Evolutionary conservation across 2,888 invertebrate genomes (phyloP).

Genomic region (Lepidocyrtinus sp.): DNA sequence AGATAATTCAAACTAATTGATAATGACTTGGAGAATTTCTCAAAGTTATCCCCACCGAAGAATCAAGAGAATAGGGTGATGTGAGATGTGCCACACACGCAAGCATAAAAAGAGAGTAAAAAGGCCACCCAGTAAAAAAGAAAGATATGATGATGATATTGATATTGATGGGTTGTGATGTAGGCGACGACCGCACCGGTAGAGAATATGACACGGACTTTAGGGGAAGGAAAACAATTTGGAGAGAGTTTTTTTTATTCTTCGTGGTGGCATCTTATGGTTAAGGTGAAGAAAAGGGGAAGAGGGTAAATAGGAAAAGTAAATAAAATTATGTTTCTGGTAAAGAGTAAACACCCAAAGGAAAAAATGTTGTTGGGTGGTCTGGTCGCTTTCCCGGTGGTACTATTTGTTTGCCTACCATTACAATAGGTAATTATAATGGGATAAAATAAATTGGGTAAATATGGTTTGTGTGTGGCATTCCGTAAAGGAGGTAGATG

Average conservation of each 20-base stretch:
- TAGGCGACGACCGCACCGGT: not conserved
- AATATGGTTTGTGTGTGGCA: not conserved
- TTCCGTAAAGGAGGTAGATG: not conserved
- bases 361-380: not conserved
- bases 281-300: not conserved
- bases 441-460: conserved; percentile 6
- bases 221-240: not conserved
- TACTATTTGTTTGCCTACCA: too few species aligned
- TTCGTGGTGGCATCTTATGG: not conserved
- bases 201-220: not conserved
- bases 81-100: not conserved
- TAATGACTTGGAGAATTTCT: conserved; percentile 29
- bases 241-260: not conserved
- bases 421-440: conserved; percentile 14
- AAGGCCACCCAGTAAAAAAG: conserved; percentile 11
- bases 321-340: too few species aligned
- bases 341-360: not conserved
- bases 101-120: too few species aligned
- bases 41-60: too few species aligned
- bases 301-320: conserved; percentile 10
- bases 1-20: conserved; percentile 45
- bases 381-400: not conserved
- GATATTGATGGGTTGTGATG: not conserved
- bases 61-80: too few species aligned
- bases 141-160: not conserved